Conservation (phyloP, 2,113 vertebrate genomes). For the Notothenia rossii region DNA sequence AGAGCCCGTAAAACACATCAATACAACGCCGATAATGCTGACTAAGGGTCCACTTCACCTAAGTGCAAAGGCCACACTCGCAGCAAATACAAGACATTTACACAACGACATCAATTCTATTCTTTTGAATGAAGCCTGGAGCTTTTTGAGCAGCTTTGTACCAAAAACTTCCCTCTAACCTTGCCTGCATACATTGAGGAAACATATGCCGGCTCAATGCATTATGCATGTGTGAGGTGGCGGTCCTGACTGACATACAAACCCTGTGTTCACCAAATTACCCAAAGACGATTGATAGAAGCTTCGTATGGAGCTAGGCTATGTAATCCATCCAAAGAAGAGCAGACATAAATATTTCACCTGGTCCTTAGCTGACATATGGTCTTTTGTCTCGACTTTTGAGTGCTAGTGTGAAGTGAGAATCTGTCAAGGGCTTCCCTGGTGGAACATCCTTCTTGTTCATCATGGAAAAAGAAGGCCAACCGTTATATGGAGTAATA, state of each 20-base stretch:
- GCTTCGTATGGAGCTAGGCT: conserved; percentile 32
- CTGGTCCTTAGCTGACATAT: conserved; percentile 52
- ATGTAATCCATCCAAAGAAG: conserved; percentile 50
- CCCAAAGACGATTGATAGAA: conserved; percentile 43
- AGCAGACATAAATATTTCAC: conserved; percentile 64
- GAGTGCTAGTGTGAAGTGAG: conserved; percentile 19
- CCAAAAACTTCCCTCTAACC: conserved; percentile 25
- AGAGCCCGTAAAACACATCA: background rate
- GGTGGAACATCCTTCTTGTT: conserved; percentile 20
- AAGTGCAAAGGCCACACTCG: background rate
- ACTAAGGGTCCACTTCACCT: conserved; percentile 20
- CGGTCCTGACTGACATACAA: conserved; percentile 35
- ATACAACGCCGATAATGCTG: conserved; percentile 27
- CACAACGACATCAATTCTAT: background rate
- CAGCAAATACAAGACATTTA: background rate
- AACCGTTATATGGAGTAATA: background rate
- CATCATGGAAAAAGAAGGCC: conserved; percentile 34
- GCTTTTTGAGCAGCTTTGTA: conserved; percentile 20
- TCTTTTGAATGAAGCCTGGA: conserved; percentile 3
- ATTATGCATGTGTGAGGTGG: conserved; percentile 51
- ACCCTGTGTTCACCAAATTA: conserved; percentile 48
- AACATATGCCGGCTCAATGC: conserved; percentile 42
- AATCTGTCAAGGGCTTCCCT: conserved; percentile 18
- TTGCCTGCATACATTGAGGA: conserved; percentile 24
- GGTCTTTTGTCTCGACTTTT: conserved; percentile 40